A percentile compares a stretch with the other conserved stretches of the same genome.
Conservation (phyloP, 2,113 vertebrate genomes). For the Saccopteryx bilineata region DNA sequence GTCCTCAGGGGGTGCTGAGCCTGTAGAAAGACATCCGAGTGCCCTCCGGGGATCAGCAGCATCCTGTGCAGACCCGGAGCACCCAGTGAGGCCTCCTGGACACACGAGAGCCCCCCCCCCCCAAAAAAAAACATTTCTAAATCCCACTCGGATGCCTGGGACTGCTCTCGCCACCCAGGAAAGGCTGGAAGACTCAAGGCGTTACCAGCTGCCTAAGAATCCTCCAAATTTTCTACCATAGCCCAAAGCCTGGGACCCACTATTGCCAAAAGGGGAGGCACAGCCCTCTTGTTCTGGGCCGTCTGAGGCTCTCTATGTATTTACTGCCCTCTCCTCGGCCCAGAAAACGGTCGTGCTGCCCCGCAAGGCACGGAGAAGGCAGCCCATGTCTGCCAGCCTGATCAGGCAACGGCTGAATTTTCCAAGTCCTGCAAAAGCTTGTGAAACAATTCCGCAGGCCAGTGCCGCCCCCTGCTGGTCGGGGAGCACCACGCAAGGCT, state of each 20-base stretch:
- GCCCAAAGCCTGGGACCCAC: neutral
- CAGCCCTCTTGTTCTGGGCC: too few species aligned
- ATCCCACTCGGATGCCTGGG: neutral
- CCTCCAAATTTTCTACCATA: neutral
- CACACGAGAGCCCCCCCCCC: too few species aligned
- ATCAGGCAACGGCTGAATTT: neutral
- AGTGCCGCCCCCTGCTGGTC: neutral
- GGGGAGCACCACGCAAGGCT: neutral
- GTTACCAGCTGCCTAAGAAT: neutral
- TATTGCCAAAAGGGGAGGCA: neutral
- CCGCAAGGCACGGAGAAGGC: neutral
- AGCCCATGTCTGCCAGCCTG: too few species aligned
- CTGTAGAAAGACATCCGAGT: neutral
- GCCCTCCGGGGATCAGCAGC: neutral
- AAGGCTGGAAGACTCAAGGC: neutral
- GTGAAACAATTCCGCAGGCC: too few species aligned
- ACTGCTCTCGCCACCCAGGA: neutral
- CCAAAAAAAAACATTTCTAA: neutral
- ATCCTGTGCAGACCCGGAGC: neutral
- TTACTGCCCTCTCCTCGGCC: neutral
- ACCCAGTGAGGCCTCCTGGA: neutral
- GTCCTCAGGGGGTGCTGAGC: neutral
- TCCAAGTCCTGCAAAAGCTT: neutral
- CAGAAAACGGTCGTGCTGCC: neutral
- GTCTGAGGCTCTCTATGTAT: neutral